Percentiles rank a stretch among this genome's conserved stretches.
These are phyloP conservation scores for Sesamia nonagrioides DNA, from an alignment of 1,140 invertebrate genomes.

Conservation along the genomic window DNA sequence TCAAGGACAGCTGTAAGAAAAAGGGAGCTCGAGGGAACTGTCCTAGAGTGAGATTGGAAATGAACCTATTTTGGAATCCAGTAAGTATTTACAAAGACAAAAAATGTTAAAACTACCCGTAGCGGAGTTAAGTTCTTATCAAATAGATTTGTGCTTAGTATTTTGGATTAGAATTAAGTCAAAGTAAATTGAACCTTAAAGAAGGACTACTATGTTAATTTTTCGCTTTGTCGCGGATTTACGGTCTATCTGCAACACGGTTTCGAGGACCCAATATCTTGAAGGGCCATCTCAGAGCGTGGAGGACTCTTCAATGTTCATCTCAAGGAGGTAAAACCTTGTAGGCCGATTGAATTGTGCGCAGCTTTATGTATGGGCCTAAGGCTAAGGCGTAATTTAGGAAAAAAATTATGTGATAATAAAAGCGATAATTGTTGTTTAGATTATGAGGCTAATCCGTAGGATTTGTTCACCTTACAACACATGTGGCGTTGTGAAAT, in stretches of 20 bases:
- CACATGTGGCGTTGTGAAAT: conserved; percentile 14
- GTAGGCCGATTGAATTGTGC: background rate
- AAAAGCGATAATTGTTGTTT: conserved; percentile 7
- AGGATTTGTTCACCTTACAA: conserved; percentile 3
- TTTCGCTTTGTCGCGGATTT: background rate
- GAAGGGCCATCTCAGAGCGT: background rate
- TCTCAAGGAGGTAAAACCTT: conserved; percentile 7
- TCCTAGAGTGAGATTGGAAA: conserved; percentile 85
- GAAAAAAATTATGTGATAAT: conserved; percentile 9
- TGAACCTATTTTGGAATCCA: conserved; percentile 77
- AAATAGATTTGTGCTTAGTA: too few relatives aligned
- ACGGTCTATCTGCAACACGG: background rate
- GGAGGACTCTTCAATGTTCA: conserved; percentile 1
- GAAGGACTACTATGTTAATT: background rate
- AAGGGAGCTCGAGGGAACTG: conserved; percentile 73
- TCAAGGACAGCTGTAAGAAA: conserved; percentile 73
- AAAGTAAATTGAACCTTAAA: too few relatives aligned
- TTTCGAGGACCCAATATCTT: background rate
- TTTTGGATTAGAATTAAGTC: too few relatives aligned
- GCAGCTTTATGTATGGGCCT: background rate
- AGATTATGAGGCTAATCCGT: background rate
- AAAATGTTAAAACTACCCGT: too few relatives aligned
- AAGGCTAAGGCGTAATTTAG: background rate
- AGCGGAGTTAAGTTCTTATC: too few relatives aligned
- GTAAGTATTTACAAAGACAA: conserved; percentile 65